Evolutionary conservation across 2,888 invertebrate genomes (phyloP).

Genomic region (Busseola fusca): DNA sequence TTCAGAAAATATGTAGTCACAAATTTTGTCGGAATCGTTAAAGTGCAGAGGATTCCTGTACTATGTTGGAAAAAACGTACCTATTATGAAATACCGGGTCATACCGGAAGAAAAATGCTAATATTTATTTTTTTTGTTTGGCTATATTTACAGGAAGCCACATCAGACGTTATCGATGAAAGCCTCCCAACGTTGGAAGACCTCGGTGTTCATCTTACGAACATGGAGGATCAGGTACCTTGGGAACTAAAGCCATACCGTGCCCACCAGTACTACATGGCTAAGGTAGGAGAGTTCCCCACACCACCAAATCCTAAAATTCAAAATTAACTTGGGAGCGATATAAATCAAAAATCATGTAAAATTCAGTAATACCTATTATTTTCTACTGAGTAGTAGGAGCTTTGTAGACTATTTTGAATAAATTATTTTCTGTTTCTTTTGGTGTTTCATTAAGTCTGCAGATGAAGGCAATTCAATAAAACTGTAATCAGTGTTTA

Average conservation of each 20-base stretch:
- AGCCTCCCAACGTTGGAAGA: slow-evolving; percentile 95
- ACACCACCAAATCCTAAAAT: slow-evolving; percentile 90
- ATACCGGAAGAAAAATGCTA: neutral
- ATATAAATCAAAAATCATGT: slow-evolving; percentile 37
- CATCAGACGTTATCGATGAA: slow-evolving; percentile 91
- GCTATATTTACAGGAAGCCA: slow-evolving; percentile 90
- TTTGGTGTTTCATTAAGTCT: slow-evolving; percentile 31
- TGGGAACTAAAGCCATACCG: slow-evolving; percentile 94
- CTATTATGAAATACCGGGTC: too few relatives aligned
- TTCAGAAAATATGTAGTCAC: too few relatives aligned
- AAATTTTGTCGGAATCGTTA: too few relatives aligned
- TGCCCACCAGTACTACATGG: slow-evolving; percentile 92
- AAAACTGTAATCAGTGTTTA: too few relatives aligned
- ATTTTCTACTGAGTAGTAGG: slow-evolving; percentile 28
- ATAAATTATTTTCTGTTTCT: slow-evolving; percentile 64
- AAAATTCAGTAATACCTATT: slow-evolving; percentile 35
- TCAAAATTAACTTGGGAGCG: slow-evolving; percentile 46
- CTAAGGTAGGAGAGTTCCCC: slow-evolving; percentile 93
- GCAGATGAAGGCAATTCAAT: neutral
- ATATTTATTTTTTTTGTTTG: neutral
- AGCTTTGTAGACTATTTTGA: slow-evolving; percentile 65
- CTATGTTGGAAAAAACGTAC: neutral
- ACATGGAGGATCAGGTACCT: slow-evolving; percentile 94
- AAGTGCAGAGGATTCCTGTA: too few relatives aligned
- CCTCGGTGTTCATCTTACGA: slow-evolving; percentile 93